Evolutionary conservation across 1,140 invertebrate species (phyloP), one percentile per base, ranked within the genome.

Genomic region (Whitmania pigra): DNA sequence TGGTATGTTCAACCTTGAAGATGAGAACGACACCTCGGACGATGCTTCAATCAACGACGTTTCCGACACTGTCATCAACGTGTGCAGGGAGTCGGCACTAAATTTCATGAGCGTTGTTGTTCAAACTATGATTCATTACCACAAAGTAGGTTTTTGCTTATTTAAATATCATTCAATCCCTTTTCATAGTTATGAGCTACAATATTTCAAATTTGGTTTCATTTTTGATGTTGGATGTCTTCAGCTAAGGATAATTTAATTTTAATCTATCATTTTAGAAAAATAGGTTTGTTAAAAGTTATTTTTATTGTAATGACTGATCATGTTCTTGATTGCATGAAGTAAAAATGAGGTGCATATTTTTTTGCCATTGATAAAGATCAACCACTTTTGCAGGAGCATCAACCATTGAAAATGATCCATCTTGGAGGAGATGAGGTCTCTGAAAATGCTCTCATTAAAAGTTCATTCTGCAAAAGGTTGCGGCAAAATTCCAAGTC

Each of bases 381-480:
- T 63, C 18, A n/a, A 18, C 11, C 11, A 63, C 11, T 18, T 15
- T 63, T n/a, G 11, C 53, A 78, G 22, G 72, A 74, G 43, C 76
- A 77, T n/a, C 75, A 74, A 22, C 77, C 78, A 0, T 67, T 81
- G 49, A 73, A 76, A 25, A 76, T 74, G 4, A 79, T 78, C 54
- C 77, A 80, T 73, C 77, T 80, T 68, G 80, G 79, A 4, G 80
- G 79, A 13, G 79, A 80, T 67, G 78, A 80, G 55, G 75, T 78
- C 20, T 74, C 78, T 0, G 53, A 69, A 17, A 78, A 78, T 0
- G 77, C 79, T 0, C 79, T 78, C 77, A 68, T 72, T 25, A 75
- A 77, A 15, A 79, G 78, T 18, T 74, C 75, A 0, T 75, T 74
- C n/a, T 80, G 79, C 43, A 49, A 49, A 49, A 49, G 13, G 43